Percentiles rank a stretch among this genome's conserved stretches.
phyloP scores from a whole-genome alignment of 2,113 vertebrate species.

The Mustela lutreola region DNA sequence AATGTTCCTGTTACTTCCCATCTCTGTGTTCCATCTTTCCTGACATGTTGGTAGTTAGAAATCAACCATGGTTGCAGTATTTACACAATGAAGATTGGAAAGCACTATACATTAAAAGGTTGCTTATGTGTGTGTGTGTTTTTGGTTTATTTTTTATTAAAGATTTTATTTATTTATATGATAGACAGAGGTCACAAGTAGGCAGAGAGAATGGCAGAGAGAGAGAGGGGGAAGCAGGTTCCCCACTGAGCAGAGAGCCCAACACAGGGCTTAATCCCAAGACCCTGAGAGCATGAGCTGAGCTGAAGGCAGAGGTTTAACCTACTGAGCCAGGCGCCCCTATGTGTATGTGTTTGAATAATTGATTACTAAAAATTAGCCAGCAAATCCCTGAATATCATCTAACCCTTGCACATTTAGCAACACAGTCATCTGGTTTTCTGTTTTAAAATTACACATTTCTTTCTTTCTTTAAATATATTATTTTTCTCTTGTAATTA shows the following conservation, averaged over 20 bases:
- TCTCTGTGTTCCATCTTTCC: neutral
- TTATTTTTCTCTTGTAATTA: neutral
- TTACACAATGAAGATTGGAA: neutral
- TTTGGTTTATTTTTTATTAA: too few relatives aligned
- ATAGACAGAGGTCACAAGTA: too few relatives aligned
- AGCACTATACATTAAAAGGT: neutral
- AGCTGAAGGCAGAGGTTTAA: too few relatives aligned
- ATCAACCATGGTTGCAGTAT: neutral
- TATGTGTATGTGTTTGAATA: neutral
- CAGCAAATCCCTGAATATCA: neutral
- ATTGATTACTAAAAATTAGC: neutral
- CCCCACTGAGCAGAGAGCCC: too few relatives aligned
- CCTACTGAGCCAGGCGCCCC: too few relatives aligned
- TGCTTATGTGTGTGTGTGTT: neutral
- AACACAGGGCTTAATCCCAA: too few relatives aligned
- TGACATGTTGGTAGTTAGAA: neutral
- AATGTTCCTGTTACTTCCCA: neutral
- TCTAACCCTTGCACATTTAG: neutral
- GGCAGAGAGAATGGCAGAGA: too few relatives aligned
- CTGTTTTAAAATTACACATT: neutral
- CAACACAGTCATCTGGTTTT: neutral
- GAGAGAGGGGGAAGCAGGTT: too few relatives aligned
- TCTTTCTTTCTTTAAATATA: neutral
- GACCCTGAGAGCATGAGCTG: too few relatives aligned
- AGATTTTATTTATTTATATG: too few relatives aligned